Evolutionary conservation across 1,140 invertebrate genomes (phyloP).

Genomic region (Diabrotica undecimpunctata): DNA sequence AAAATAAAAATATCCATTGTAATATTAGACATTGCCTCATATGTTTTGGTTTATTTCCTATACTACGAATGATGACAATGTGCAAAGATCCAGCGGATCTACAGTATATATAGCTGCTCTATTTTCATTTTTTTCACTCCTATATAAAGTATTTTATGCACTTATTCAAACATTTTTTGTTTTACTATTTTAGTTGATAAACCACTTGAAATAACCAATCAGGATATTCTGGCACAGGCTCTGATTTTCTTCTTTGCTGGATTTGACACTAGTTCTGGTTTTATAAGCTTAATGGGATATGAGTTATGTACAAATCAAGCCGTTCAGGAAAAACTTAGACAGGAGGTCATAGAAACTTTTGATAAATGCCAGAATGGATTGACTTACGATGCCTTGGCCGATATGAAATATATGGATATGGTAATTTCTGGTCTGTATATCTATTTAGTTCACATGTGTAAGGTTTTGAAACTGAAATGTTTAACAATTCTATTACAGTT

Average conservation of each 20-base stretch:
- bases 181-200: neutral
- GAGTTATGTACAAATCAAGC: slow-evolving; percentile 55
- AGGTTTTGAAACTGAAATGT: neutral
- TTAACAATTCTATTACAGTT: neutral
- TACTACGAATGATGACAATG: no score
- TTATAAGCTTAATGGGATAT: slow-evolving; percentile 46
- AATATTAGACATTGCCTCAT: no score
- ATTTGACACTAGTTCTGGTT: slow-evolving; percentile 47
- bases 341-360: slow-evolving; percentile 43
- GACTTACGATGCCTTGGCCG: slow-evolving; percentile 46
- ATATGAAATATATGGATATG: slow-evolving; percentile 52
- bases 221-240: slow-evolving; percentile 45
- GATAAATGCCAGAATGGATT: slow-evolving; percentile 29
- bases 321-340: slow-evolving; percentile 48
- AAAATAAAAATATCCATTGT: no score
- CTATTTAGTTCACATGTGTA: neutral
- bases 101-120: no score
- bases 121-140: no score
- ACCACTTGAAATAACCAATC: slow-evolving; percentile 20
- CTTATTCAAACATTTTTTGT: neutral
- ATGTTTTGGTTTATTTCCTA: no score
- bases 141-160: no score
- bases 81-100: no score
- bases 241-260: slow-evolving; percentile 49
- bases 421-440: slow-evolving; percentile 39